Evolutionary conservation across 2,888 invertebrate species (phyloP).

Genomic region (Iselma pallidipennis): DNA sequence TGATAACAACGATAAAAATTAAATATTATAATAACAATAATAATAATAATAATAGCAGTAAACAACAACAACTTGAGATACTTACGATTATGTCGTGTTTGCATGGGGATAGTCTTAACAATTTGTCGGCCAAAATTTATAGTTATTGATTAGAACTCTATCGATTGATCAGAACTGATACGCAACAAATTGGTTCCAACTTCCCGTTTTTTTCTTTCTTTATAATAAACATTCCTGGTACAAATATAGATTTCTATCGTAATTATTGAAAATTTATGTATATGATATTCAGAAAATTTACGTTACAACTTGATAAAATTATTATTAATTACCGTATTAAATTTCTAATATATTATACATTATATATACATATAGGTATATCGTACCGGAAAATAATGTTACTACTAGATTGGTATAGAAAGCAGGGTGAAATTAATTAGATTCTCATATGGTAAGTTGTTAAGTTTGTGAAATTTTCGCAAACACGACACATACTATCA

Average conservation of each 20-base stretch:
- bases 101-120: slow-evolving; percentile 1
- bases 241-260: not conserved
- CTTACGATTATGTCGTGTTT: slow-evolving; percentile 9
- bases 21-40: slow-evolving; percentile 14
- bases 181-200: not conserved
- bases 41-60: too few species aligned
- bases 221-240: too few species aligned
- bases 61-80: not conserved
- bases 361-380: too few species aligned
- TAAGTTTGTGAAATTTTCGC: slow-evolving; percentile 10
- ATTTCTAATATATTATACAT: slow-evolving; percentile 13
- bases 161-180: not conserved
- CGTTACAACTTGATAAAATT: slow-evolving; percentile 8
- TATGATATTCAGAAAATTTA: slow-evolving; percentile 14
- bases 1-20: slow-evolving; percentile 11
- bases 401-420: slow-evolving; percentile 10
- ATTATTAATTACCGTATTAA: slow-evolving; percentile 27
- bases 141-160: not conserved
- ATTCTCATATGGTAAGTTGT: slow-evolving; percentile 25
- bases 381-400: slow-evolving; percentile 20
- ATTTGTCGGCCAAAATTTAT: not conserved
- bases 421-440: slow-evolving; percentile 24
- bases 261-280: slow-evolving; percentile 21
- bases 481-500: slow-evolving; percentile 8
- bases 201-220: not conserved